Conservation (phyloP, 2,113 vertebrate genomes). For the Pluvianellus socialis region DNA sequence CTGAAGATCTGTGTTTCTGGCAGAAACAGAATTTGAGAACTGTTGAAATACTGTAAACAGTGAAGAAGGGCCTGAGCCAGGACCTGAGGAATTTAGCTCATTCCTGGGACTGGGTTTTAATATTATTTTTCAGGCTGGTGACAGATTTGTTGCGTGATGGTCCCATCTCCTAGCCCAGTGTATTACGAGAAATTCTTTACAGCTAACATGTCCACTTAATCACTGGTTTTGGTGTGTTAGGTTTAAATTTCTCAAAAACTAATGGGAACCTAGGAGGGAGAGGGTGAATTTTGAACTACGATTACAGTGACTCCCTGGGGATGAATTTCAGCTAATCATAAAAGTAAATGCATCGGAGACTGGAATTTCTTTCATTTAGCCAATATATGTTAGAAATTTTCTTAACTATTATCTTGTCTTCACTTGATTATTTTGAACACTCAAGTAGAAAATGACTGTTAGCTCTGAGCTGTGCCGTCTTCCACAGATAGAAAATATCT, state of each 20-base stretch:
- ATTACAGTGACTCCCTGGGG: neutral
- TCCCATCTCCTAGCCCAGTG: neutral
- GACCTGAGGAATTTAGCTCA: neutral
- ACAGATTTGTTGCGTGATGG: neutral
- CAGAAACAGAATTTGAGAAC: neutral
- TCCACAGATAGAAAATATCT: neutral
- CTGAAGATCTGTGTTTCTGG: neutral
- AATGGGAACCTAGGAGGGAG: neutral
- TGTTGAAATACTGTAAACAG: neutral
- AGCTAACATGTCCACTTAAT: neutral
- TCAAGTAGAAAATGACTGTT: neutral
- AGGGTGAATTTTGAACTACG: neutral
- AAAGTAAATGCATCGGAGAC: neutral
- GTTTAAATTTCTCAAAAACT: neutral
- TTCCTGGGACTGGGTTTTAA: neutral
- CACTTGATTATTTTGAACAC: neutral
- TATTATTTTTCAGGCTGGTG: neutral
- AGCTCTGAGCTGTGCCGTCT: neutral
- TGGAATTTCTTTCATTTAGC: neutral
- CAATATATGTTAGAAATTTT: neutral
- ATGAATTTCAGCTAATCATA: neutral
- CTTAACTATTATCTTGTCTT: neutral
- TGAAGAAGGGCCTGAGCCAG: neutral
- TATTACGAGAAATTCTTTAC: neutral
- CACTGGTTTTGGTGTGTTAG: neutral